Evolutionary conservation across 2,113 vertebrate genomes (phyloP), one percentile per base, ranked within the genome.

Genomic region (Agelaius tricolor): DNA sequence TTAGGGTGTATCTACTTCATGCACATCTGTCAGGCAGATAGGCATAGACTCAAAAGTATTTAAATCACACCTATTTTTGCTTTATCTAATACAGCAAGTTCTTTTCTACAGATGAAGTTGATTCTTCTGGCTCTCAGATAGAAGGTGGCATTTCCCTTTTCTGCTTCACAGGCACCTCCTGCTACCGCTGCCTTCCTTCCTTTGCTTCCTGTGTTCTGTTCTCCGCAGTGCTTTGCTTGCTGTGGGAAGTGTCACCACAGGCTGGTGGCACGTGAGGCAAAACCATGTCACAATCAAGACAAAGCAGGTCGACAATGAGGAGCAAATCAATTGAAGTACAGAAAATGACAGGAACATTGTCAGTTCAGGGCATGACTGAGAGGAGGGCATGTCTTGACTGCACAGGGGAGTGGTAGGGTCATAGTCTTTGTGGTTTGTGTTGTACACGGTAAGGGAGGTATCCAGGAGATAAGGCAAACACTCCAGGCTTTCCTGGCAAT

Each of bases 381-480:
- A 73, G 16, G 39, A 72, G 11, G 44, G 7, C 0, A 0, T 33
- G 47, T 37, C 46, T 73, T 2, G 4, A 30, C 49, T 68, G 54
- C 13, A 3, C 14, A 24, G 26, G 22, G 43, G 52, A 63, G 49
- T 9, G 35, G 41, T 66, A 26, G 31, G 11, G 43, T 66, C 54
- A 11, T 6, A 51, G 43, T 24, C 73, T 68, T 58, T 76, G n/a
- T 89, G 51, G 55, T 80, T 89, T 92, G 33, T 55, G 5, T 46
- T 4, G 3, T 35, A 15, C 0, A 0, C 0, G 0, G 41, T 74
- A 26, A 61, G 39, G 39, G 41, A 81, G 28, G 33, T 26, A 26
- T 46, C 22, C 49, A 46, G 0, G 3, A 44, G 22, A n/a, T 67
- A 52, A 67, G 22, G 63, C 37, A 55, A 35, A 31, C 54, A 43